Percentiles rank a stretch among this genome's conserved stretches.
Evolutionary conservation across 2,113 vertebrate species (phyloP).

Genomic region (Coreoperca whiteheadi): DNA sequence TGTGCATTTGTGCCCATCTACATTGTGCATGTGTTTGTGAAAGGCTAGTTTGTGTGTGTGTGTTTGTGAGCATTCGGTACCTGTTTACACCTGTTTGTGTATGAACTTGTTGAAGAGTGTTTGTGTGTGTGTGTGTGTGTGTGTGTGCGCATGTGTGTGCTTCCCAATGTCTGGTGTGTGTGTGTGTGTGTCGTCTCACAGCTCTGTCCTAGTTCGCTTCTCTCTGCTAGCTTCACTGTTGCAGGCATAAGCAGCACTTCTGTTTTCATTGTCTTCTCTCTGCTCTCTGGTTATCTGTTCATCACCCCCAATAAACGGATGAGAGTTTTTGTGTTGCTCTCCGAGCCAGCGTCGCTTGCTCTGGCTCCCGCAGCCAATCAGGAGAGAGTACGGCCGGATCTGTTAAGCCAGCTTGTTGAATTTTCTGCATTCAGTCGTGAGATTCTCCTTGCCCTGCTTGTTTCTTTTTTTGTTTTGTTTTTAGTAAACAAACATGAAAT

Average conservation of each 20-base stretch:
- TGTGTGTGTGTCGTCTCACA: conserved; percentile 15
- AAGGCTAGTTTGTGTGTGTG: conserved; percentile 7
- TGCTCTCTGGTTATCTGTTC: conserved; percentile 46
- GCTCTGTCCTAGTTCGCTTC: conserved; percentile 42
- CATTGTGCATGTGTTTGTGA: neutral
- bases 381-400: conserved; percentile 1
- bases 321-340: conserved; percentile 17
- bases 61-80: neutral
- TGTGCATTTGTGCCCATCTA: neutral
- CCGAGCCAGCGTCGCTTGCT: neutral
- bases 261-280: conserved; percentile 42
- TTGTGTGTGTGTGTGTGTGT: neutral
- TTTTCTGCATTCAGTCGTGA: conserved; percentile 35
- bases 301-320: conserved; percentile 38
- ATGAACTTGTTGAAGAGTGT: neutral
- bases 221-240: conserved; percentile 20
- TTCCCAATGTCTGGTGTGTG: neutral
- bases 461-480: conserved; percentile 25
- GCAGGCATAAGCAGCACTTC: conserved; percentile 3
- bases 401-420: conserved; percentile 46
- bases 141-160: neutral
- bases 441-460: conserved; percentile 26
- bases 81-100: conserved; percentile 17
- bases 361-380: conserved; percentile 34
- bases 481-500: conserved; percentile 54